Conservation (phyloP, 64 coral and sea anemone genomes). For the Montipora sp. region DNA sequence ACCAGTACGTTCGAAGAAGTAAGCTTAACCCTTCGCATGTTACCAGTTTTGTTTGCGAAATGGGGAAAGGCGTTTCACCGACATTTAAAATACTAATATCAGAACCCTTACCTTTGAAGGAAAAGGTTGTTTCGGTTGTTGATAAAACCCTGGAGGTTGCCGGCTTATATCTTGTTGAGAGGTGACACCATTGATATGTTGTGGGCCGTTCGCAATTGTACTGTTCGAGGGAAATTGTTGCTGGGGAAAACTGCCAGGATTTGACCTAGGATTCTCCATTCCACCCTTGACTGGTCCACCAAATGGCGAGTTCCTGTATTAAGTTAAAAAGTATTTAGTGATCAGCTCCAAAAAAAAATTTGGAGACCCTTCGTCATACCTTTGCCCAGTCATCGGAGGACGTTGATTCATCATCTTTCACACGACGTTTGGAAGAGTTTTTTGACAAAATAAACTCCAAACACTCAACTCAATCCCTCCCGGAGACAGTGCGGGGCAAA, state of each 20-base stretch:
- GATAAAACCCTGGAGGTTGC: conserved; percentile 46
- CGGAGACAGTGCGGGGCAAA: conserved; percentile 1
- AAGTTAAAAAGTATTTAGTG: not conserved
- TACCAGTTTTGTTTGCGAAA: too few species aligned
- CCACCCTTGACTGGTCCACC: conserved; percentile 80
- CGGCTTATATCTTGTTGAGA: conserved; percentile 39
- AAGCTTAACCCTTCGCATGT: not conserved
- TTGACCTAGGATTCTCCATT: conserved; percentile 52
- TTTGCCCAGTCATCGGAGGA: conserved; percentile 68
- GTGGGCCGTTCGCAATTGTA: conserved; percentile 73
- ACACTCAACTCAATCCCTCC: not conserved
- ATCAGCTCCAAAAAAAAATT: conserved; percentile 15
- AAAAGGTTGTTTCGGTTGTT: conserved; percentile 67
- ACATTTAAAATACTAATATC: too few species aligned
- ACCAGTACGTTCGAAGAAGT: not conserved
- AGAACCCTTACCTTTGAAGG: conserved; percentile 74
- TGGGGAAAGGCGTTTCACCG: too few species aligned
- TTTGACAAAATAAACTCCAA: not conserved
- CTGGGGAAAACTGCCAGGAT: conserved; percentile 47
- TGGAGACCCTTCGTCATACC: conserved; percentile 48
- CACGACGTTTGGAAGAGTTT: not conserved
- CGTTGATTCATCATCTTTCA: conserved; percentile 91
- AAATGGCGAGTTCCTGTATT: conserved; percentile 61
- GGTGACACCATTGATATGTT: conserved; percentile 75
- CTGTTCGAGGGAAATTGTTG: conserved; percentile 77